These are phyloP conservation scores for Oncorhynchus masou DNA, from an alignment of 2,113 vertebrate genomes.

Conservation along the genomic window DNA sequence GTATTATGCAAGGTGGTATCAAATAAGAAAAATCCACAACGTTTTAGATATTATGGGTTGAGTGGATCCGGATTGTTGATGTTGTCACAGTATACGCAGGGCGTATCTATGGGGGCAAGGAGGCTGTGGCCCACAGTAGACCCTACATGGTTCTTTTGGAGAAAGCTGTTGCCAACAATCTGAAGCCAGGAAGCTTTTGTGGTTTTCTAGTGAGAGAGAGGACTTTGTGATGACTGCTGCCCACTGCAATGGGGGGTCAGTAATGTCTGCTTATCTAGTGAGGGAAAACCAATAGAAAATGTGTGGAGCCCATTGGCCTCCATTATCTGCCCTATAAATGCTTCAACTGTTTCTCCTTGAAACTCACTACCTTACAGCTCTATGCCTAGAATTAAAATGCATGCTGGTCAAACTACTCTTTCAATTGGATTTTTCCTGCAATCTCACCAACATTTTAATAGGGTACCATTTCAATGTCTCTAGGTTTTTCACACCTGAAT, in stretches of 20 bases:
- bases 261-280: background rate
- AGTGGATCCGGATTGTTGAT: background rate
- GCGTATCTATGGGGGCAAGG: constrained; percentile 40
- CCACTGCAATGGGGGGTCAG: constrained; percentile 57
- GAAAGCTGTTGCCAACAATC: accelerated
- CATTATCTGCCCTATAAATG: background rate
- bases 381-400: no score
- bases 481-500: no score
- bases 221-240: constrained; percentile 68
- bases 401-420: no score
- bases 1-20: background rate
- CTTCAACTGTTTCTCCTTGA: background rate
- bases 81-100: background rate
- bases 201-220: constrained; percentile 60
- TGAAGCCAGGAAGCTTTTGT: background rate
- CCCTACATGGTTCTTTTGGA: constrained; percentile 61
- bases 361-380: background rate
- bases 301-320: background rate
- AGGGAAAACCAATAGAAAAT: no score
- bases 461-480: no score
- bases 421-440: no score
- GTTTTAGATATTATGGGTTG: no score
- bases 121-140: constrained; percentile 39
- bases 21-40: no score
- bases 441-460: background rate